Evolutionary conservation across 2,113 vertebrate genomes (phyloP), one percentile per base, ranked within the genome.

Genomic region (Aspidoscelis tigris): DNA sequence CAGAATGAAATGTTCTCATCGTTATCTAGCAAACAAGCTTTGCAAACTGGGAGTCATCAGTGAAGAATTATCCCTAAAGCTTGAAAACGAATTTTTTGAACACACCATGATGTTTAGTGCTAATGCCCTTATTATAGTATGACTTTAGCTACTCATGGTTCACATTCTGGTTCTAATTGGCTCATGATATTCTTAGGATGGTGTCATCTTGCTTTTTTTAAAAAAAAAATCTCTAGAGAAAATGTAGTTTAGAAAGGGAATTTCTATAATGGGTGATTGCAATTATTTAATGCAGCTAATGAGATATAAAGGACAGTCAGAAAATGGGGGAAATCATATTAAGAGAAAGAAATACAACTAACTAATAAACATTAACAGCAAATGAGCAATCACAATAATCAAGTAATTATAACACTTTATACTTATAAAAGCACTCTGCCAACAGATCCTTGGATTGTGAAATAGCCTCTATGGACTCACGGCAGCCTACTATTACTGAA

Each of bases 1-100:
- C 50, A 43, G 77, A 83, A 83, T 73, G 39, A 90, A 88, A 89
- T 90, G 92, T 90, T 83, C 84, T 92, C 76, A 53, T 90, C 91
- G 84, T 91, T 92, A 89, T 92, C 88, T 91, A 88, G 87, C 88
- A 93, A 94, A 89, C 88, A 92, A 92, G 75, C 76, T 84, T 92
- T 89, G 87, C 92, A 84, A 92, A 92, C 39, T 80, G 78, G 78
- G 82, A 92, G 55, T 80, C 91, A 84, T 91, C 22, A 65, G 90
- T 88, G 88, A 90, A 93, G 76, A 90, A 88, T 94, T 89, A 81
- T 86, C 90, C 83, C 72, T 91, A 79, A 90, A 90, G 69, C 87
- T 82, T 75, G 83, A 91, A 92, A 94, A 89, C 0, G n/a, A 85
- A 92, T 93, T 93, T 93, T 87, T 78, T 81, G 76, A 90, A 91